phyloP scores from a whole-genome alignment of 2,113 vertebrate species.

The Pantherophis guttatus region DNA sequence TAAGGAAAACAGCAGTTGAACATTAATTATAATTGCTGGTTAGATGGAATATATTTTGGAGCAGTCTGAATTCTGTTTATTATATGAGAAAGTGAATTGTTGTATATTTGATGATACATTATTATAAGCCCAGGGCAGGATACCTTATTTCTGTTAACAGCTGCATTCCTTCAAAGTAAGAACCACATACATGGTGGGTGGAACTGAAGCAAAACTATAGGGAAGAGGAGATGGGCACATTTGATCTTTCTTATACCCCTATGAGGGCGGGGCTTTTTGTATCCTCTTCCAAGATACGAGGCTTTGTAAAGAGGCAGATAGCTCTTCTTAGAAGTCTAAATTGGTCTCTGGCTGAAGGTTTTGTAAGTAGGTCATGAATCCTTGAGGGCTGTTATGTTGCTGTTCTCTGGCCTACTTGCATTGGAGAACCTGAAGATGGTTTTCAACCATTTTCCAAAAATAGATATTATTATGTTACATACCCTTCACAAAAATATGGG shows the following conservation, averaged over 20 bases:
- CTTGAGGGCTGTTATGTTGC: neutral
- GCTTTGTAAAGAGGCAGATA: neutral
- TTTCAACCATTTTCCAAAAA: neutral
- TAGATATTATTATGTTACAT: neutral
- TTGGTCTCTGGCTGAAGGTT: neutral
- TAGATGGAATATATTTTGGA: neutral
- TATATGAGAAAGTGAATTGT: neutral
- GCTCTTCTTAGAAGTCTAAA: neutral
- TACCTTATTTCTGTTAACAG: neutral
- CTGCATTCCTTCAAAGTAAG: neutral
- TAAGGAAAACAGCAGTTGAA: neutral
- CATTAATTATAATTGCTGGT: neutral
- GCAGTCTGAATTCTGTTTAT: neutral
- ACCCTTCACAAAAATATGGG: neutral
- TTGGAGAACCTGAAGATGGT: neutral
- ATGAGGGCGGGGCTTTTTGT: neutral
- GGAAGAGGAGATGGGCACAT: neutral
- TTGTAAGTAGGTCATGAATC: neutral
- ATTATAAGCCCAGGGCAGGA: neutral
- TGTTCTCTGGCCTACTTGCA: neutral
- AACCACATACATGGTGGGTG: neutral
- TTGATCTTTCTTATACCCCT: neutral
- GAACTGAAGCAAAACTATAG: neutral
- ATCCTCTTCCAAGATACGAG: neutral
- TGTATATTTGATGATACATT: neutral